Evolutionary conservation across 2,113 vertebrate species (phyloP).

Genomic region (Peucedramus taeniatus): DNA sequence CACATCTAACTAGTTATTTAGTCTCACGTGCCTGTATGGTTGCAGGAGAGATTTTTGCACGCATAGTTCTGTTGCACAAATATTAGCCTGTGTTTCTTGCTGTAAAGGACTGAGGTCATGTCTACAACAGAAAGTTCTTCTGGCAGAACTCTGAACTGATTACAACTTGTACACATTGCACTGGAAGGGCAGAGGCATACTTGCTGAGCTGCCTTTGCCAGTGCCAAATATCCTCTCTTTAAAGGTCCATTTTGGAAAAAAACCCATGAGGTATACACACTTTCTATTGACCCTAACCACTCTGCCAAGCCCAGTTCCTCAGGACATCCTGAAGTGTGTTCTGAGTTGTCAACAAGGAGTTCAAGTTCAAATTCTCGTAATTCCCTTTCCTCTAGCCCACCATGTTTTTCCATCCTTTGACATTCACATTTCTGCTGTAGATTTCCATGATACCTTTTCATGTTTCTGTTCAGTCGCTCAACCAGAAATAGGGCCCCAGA

Average conservation of each 20-base stretch:
- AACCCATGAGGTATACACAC: neutral
- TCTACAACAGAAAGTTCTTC: neutral
- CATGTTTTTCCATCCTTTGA: neutral
- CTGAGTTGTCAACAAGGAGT: neutral
- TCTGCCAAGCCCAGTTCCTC: neutral
- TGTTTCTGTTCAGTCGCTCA: neutral
- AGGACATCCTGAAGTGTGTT: neutral
- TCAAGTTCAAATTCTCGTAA: neutral
- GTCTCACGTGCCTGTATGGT: neutral
- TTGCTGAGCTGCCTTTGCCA: neutral
- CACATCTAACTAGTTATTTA: neutral
- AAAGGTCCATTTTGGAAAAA: neutral
- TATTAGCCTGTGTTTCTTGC: neutral
- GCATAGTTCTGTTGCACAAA: neutral
- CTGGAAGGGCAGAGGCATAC: neutral
- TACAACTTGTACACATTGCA: neutral
- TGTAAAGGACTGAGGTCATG: constrained; percentile 35
- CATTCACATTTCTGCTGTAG: neutral
- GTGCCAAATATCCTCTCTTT: neutral
- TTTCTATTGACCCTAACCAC: neutral
- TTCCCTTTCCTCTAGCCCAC: neutral
- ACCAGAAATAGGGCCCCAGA: neutral
- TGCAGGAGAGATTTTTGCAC: neutral
- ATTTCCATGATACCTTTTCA: neutral
- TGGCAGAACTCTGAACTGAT: neutral